phyloP scores from a whole-genome alignment of 2,888 invertebrate genomes.

The Sinelater perroti region DNA sequence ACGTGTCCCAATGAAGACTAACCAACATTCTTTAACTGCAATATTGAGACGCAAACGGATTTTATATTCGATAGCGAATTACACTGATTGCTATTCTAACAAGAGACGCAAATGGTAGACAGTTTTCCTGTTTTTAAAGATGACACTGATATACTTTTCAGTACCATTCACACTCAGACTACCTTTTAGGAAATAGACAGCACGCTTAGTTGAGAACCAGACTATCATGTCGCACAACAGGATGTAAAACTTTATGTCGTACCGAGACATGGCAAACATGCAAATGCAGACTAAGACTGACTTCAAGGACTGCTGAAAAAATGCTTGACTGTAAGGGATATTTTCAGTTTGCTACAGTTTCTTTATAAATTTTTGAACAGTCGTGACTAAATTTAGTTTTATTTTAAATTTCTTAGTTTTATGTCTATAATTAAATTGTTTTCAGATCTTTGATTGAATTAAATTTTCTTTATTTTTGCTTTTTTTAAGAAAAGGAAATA shows the following conservation, averaged over 20 bases:
- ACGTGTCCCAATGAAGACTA: constrained; percentile 46
- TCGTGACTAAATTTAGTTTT: too few species aligned
- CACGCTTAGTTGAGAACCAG: constrained; percentile 70
- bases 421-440: too few species aligned
- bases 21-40: constrained; percentile 61
- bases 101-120: constrained; percentile 56
- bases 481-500: too few species aligned
- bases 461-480: too few species aligned
- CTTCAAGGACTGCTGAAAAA: constrained; percentile 57
- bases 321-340: constrained; percentile 56
- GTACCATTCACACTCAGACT: constrained; percentile 70
- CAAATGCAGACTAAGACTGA: constrained; percentile 65
- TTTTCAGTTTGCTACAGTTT: constrained; percentile 37
- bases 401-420: too few species aligned
- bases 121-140: constrained; percentile 43
- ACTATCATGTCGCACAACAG: constrained; percentile 58
- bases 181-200: constrained; percentile 63
- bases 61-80: constrained; percentile 55
- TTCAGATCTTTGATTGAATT: too few species aligned
- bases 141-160: constrained; percentile 59
- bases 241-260: constrained; percentile 39
- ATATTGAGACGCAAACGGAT: constrained; percentile 71
- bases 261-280: constrained; percentile 60
- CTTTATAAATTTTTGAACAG: too few species aligned
- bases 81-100: constrained; percentile 54